Percentiles rank a stretch among this genome's conserved stretches.
Evolutionary conservation across 2,888 invertebrate genomes (phyloP).

Genomic region (Drosophila melanocephala): DNA sequence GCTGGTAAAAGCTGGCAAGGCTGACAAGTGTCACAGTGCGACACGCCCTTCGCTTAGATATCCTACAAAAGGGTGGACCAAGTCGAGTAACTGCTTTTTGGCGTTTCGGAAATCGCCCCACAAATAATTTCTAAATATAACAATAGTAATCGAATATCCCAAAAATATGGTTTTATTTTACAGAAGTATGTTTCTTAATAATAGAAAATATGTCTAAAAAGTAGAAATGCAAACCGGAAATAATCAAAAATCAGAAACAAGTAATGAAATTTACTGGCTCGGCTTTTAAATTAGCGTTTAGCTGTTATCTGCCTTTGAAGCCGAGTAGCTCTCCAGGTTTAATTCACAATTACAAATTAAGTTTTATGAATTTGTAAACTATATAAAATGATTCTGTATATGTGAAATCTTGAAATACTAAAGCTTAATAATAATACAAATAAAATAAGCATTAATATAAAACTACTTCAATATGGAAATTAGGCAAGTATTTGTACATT

Average conservation of each 20-base stretch:
- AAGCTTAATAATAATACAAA: no score
- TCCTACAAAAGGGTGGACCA: constrained; percentile 5
- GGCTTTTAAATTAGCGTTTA: no score
- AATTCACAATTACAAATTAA: no score
- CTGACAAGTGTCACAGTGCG: constrained; percentile 63
- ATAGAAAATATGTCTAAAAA: not conserved
- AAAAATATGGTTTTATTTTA: not conserved
- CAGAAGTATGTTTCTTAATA: not conserved
- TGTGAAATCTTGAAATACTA: no score
- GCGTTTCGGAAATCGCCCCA: rapidly evolving
- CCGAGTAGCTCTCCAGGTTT: no score
- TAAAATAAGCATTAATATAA: no score
- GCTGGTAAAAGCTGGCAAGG: not conserved
- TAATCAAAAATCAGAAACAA: not conserved
- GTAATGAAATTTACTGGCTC: not conserved
- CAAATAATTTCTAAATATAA: not conserved
- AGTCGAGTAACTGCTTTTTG: not conserved
- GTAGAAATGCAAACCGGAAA: not conserved
- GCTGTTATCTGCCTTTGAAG: no score
- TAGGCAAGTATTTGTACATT: no score
- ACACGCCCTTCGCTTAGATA: constrained; percentile 49
- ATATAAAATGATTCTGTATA: no score
- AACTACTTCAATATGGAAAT: no score
- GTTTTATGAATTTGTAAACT: no score
- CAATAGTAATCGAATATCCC: not conserved